These are phyloP conservation scores for Peromyscus polionotus DNA, from an alignment of 2,113 vertebrate genomes.

Conservation along the genomic window DNA sequence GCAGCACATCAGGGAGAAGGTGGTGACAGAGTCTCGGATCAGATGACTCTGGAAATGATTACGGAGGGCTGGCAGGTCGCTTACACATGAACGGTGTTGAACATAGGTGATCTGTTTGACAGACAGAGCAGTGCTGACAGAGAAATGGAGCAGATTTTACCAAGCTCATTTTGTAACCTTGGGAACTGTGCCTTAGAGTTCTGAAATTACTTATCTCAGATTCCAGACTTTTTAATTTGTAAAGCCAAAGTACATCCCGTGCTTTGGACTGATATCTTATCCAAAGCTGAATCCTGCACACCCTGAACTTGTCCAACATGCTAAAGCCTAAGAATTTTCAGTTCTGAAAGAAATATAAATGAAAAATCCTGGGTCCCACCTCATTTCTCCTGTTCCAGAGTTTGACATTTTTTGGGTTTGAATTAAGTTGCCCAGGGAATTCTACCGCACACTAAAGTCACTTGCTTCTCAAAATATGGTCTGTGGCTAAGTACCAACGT, in stretches of 20 bases:
- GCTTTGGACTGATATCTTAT: not conserved
- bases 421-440: not conserved
- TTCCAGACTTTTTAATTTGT: conserved; percentile 30
- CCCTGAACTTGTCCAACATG: not conserved
- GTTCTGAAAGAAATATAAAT: not conserved
- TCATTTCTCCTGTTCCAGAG: not conserved
- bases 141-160: not conserved
- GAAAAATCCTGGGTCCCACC: not conserved
- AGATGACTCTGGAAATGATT: conserved; percentile 57
- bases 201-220: conserved; percentile 24
- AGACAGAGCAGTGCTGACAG: not conserved
- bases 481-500: not conserved
- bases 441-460: not conserved
- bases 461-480: not conserved
- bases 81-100: not conserved
- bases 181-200: not conserved
- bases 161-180: not conserved
- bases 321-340: not conserved
- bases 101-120: not conserved
- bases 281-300: not conserved
- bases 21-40: conserved; percentile 47
- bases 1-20: conserved; percentile 47
- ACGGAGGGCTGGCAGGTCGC: not conserved
- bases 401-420: not conserved
- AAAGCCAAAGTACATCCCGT: not conserved